Conservation (phyloP, 37 sponge, comb jelly and placozoan genomes). For the Oopsacas minuta region DNA sequence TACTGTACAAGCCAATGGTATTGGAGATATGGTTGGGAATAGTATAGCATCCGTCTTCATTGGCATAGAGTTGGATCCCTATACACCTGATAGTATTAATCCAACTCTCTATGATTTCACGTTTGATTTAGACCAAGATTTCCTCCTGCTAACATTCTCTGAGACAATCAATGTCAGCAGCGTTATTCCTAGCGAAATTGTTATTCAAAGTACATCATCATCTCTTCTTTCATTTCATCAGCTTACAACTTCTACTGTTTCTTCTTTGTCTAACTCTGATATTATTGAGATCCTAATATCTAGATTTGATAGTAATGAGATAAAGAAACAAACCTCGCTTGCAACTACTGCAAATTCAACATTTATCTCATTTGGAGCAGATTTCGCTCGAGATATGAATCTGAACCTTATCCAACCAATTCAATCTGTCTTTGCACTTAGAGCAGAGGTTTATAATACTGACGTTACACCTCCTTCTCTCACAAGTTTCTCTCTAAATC, state of each 20-base stretch:
- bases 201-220: neutral
- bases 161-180: conserved; percentile 25
- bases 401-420: neutral
- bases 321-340: neutral
- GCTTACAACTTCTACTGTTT: neutral
- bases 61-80: conserved; percentile 25
- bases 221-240: neutral
- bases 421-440: conserved; percentile 19
- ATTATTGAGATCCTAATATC: neutral
- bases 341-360: neutral
- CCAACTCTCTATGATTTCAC: conserved; percentile 41
- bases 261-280: neutral
- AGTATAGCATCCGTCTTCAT: neutral
- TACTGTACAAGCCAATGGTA: neutral
- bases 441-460: conserved; percentile 34
- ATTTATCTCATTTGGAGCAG: neutral
- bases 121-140: conserved; percentile 45
- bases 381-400: neutral
- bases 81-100: conserved; percentile 29
- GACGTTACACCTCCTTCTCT: conserved; percentile 49
- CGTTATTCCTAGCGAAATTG: neutral
- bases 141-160: conserved; percentile 42
- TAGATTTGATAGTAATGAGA: neutral
- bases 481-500: conserved; percentile 34
- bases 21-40: conserved; percentile 23